Evolutionary conservation across 2,888 invertebrate genomes (phyloP).

Genomic region (Keiferia lycopersicella): DNA sequence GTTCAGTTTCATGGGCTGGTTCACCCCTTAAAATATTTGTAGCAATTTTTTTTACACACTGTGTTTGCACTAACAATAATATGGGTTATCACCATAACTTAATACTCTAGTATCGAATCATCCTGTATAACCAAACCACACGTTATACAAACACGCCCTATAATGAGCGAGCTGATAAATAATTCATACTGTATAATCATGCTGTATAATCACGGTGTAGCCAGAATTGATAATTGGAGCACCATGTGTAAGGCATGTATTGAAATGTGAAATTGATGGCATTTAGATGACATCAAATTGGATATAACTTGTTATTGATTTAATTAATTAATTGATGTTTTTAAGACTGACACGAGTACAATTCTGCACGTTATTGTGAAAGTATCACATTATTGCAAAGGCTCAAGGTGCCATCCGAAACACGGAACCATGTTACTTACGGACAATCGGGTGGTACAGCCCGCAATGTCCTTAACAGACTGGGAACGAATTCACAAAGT

Average conservation of each 20-base stretch:
- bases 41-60: too few relatives aligned
- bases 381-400: too few relatives aligned
- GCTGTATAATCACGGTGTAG: constrained; percentile 11
- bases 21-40: too few relatives aligned
- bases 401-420: too few relatives aligned
- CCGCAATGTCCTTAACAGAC: too few relatives aligned
- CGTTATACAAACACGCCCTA: constrained; percentile 10
- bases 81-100: too few relatives aligned
- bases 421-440: too few relatives aligned
- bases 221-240: constrained; percentile 13
- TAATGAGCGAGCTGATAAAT: neutral
- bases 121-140: constrained; percentile 1
- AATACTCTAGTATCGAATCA: neutral
- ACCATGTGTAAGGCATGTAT: neutral
- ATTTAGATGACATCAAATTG: neutral
- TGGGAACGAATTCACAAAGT: too few relatives aligned
- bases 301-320: neutral
- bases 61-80: too few relatives aligned
- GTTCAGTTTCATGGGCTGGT: too few relatives aligned
- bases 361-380: too few relatives aligned
- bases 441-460: too few relatives aligned
- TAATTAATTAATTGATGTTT: neutral
- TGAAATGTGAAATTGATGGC: neutral
- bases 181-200: constrained; percentile 15
- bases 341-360: neutral